A percentile compares a stretch with the other conserved stretches of the same genome.
Evolutionary conservation across 2,888 invertebrate genomes (phyloP).

Genomic region (Iphiclides podalirius): DNA sequence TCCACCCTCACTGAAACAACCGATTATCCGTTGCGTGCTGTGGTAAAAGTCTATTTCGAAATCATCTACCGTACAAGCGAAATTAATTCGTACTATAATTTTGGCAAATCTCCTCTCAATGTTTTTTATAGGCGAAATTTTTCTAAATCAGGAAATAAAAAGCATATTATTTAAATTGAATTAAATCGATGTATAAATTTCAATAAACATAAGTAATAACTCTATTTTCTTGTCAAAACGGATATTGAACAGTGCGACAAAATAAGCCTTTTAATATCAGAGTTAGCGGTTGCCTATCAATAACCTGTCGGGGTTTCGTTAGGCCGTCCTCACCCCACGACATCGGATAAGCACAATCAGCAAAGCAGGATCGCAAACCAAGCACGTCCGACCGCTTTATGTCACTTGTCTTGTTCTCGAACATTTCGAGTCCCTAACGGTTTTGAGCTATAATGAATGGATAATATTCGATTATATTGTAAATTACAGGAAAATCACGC

Average conservation of each 20-base stretch:
- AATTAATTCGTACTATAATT: too few species aligned
- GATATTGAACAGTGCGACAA: too few species aligned
- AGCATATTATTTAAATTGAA: too few species aligned
- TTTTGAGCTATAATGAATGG: slow-evolving; percentile 20
- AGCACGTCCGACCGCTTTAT: slow-evolving; percentile 30
- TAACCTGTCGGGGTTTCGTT: slow-evolving; percentile 14
- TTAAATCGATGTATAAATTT: too few species aligned
- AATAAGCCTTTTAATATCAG: too few species aligned
- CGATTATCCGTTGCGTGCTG: too few species aligned
- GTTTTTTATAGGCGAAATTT: too few species aligned
- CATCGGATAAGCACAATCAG: slow-evolving; percentile 31
- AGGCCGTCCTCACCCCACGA: slow-evolving; percentile 19
- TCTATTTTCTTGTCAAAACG: too few species aligned
- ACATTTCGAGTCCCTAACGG: slow-evolving; percentile 21
- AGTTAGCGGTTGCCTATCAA: slow-evolving; percentile 14
- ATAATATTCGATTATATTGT: neutral
- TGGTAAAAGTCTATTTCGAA: too few species aligned
- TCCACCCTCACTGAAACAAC: neutral
- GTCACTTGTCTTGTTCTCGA: slow-evolving; percentile 26
- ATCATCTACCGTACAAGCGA: too few species aligned
- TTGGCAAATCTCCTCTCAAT: too few species aligned
- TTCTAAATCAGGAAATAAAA: too few species aligned
- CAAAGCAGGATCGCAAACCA: slow-evolving; percentile 27
- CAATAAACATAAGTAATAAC: neutral
- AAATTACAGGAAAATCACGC: neutral